Conservation (phyloP, 2,888 invertebrate species). For the Scelioninae gen. 2 region DNA sequence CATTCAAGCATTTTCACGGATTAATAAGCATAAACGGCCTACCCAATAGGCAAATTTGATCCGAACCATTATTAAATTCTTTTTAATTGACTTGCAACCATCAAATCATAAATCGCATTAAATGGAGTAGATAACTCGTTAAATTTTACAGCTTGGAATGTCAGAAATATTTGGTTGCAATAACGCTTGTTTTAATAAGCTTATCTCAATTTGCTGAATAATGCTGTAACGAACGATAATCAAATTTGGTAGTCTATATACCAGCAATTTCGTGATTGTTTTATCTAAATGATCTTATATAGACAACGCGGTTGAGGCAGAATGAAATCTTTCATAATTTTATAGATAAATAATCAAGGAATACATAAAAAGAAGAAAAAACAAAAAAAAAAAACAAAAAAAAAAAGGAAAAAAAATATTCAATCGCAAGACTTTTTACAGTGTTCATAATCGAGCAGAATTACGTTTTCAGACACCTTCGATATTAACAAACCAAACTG, state of each 20-base stretch:
- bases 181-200: conserved; percentile 13
- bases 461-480: too few species aligned
- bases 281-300: background rate
- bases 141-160: background rate
- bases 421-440: too few species aligned
- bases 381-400: too few species aligned
- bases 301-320: background rate
- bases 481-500: too few species aligned
- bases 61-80: background rate
- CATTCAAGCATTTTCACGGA: too few species aligned
- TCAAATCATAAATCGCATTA: background rate
- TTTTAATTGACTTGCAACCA: background rate
- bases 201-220: conserved; percentile 10
- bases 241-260: conserved; percentile 5
- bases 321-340: conserved; percentile 1
- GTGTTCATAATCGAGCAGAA: too few species aligned
- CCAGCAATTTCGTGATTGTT: background rate
- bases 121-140: background rate
- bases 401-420: too few species aligned
- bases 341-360: background rate
- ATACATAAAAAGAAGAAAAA: too few species aligned
- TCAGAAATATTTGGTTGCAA: conserved; percentile 10
- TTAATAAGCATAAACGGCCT: too few species aligned
- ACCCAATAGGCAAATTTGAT: background rate
- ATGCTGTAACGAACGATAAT: conserved; percentile 12